These are phyloP conservation scores for Taenaris catops DNA, from an alignment of 2,888 invertebrate genomes.

Conservation along the genomic window DNA sequence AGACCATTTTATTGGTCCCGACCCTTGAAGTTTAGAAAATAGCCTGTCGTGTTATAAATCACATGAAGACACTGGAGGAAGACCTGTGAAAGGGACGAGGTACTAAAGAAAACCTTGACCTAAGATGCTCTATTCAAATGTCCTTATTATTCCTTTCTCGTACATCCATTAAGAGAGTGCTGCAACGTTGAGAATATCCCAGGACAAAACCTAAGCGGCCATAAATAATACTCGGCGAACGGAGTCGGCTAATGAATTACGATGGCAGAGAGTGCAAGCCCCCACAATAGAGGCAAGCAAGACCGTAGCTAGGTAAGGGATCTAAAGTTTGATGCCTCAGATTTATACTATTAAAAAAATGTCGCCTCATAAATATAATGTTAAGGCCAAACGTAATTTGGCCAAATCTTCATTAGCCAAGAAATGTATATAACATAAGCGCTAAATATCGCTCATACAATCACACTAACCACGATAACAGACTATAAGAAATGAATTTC, in stretches of 20 bases:
- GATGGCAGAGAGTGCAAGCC: slow-evolving; percentile 44
- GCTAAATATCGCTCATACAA: no score
- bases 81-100: slow-evolving; percentile 20
- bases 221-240: slow-evolving; percentile 65
- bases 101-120: slow-evolving; percentile 48
- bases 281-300: slow-evolving; percentile 45
- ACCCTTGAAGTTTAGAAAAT: slow-evolving; percentile 16
- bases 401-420: no score
- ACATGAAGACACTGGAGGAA: slow-evolving; percentile 17
- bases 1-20: slow-evolving; percentile 12
- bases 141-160: slow-evolving; percentile 49
- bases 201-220: slow-evolving; percentile 58
- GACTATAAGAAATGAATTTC: no score
- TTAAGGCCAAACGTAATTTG: no score
- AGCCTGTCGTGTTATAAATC: slow-evolving; percentile 20
- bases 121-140: slow-evolving; percentile 55
- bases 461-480: no score
- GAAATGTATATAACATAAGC: no score
- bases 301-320: slow-evolving; percentile 1
- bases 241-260: slow-evolving; percentile 71
- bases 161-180: slow-evolving; percentile 42
- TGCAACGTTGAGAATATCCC: slow-evolving; percentile 54
- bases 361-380: no score
- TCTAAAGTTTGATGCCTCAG: no score
- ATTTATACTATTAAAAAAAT: no score